These are phyloP conservation scores for Hydraecia micacea DNA, from an alignment of 2,888 invertebrate species.

Conservation along the genomic window DNA sequence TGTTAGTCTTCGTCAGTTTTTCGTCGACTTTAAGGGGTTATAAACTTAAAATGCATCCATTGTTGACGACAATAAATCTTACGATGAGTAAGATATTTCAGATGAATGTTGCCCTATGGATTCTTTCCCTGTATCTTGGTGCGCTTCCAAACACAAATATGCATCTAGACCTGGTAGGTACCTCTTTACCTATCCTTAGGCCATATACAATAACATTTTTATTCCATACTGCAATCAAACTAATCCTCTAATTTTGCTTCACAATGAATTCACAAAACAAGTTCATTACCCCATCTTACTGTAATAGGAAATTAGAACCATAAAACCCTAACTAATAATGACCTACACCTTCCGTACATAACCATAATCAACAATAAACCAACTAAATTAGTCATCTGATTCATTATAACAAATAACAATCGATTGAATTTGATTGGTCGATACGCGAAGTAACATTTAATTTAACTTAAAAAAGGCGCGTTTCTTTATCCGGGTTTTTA, in stretches of 20 bases:
- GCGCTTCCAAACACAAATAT: not conserved
- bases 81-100: not conserved
- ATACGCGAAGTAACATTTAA: conserved; percentile 6
- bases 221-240: conserved; percentile 1
- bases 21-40: not conserved
- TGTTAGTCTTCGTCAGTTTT: conserved; percentile 21
- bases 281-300: conserved; percentile 4
- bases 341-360: conserved; percentile 3
- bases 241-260: not conserved
- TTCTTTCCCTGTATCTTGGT: conserved; percentile 3
- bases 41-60: conserved; percentile 22
- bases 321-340: conserved; percentile 6
- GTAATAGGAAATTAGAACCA: conserved; percentile 35
- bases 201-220: not conserved
- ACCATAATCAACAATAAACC: conserved; percentile 12
- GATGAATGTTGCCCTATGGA: not conserved
- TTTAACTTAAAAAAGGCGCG: conserved; percentile 23
- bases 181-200: not conserved
- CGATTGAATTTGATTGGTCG: conserved; percentile 22
- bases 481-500: conserved; percentile 2
- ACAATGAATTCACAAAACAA: conserved; percentile 21
- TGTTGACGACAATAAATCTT: conserved; percentile 2
- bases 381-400: conserved; percentile 33
- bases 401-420: conserved; percentile 27
- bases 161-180: not conserved